A percentile compares a stretch with the other conserved stretches of the same genome.
phyloP scores from a whole-genome alignment of 2,888 invertebrate species.

The Escarpia spicata region DNA sequence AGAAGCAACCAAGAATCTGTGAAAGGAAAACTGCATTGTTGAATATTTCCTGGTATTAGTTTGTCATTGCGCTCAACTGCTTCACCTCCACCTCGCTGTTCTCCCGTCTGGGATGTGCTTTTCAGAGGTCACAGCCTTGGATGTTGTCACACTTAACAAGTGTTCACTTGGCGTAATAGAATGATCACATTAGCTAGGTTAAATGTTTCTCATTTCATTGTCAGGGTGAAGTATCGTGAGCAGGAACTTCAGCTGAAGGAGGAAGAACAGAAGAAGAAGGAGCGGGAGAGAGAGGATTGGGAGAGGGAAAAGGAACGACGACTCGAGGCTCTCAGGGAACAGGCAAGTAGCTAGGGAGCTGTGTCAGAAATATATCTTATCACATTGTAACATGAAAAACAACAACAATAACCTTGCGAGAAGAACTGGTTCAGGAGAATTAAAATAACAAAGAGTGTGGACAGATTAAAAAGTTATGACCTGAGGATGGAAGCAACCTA shows the following conservation, averaged over 20 bases:
- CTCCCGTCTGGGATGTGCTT: neutral
- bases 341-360: slow-evolving; percentile 29
- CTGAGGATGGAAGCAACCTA: too few relatives aligned
- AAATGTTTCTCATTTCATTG: slow-evolving; percentile 20
- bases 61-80: too few relatives aligned
- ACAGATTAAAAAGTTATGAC: too few relatives aligned
- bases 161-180: neutral
- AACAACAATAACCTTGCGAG: too few relatives aligned
- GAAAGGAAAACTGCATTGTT: too few relatives aligned
- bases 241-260: slow-evolving; percentile 52
- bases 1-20: too few relatives aligned
- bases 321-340: slow-evolving; percentile 50
- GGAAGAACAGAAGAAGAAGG: slow-evolving; percentile 47
- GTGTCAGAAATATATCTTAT: neutral
- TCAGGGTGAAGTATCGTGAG: slow-evolving; percentile 54
- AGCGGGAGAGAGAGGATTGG: slow-evolving; percentile 49
- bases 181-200: neutral
- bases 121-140: neutral
- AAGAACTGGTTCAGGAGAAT: too few relatives aligned
- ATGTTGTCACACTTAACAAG: neutral
- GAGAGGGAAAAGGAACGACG: slow-evolving; percentile 55
- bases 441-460: too few relatives aligned
- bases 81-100: neutral
- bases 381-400: too few relatives aligned
- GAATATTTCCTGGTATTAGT: too few relatives aligned